Conservation (phyloP, 1,140 invertebrate species). For the Diachasma alloeum region DNA sequence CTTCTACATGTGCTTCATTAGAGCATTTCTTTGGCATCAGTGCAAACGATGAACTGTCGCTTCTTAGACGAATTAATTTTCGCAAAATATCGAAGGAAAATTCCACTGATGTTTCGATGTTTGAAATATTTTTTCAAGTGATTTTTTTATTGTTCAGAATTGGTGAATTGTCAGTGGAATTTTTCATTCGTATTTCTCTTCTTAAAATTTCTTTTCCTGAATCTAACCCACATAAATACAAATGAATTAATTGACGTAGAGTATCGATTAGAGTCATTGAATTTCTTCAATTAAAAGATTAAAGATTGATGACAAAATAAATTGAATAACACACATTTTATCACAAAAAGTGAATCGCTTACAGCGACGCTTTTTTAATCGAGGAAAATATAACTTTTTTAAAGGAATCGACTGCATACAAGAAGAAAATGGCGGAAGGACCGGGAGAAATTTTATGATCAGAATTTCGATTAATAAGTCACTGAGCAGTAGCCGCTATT, state of each 20-base stretch:
- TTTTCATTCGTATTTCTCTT: neutral
- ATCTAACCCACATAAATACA: neutral
- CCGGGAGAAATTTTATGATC: slow-evolving; percentile 38
- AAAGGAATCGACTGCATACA: slow-evolving; percentile 40
- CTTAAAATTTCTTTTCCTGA: neutral
- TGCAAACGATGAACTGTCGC: neutral
- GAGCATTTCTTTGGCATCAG: neutral
- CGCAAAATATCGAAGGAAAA: slow-evolving; percentile 1
- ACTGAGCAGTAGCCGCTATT: slow-evolving; percentile 32
- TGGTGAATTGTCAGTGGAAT: neutral
- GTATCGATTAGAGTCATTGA: neutral
- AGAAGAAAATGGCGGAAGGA: slow-evolving; percentile 37
- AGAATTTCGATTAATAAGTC: slow-evolving; percentile 39
- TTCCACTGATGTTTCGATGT: neutral
- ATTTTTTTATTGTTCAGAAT: neutral
- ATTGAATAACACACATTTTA: slow-evolving; percentile 13
- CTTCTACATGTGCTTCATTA: neutral
- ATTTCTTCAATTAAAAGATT: neutral
- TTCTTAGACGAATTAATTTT: neutral
- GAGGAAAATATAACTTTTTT: slow-evolving; percentile 34
- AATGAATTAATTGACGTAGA: neutral
- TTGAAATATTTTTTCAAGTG: neutral
- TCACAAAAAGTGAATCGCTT: neutral
- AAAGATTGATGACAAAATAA: slow-evolving; percentile 11
- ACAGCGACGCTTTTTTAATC: slow-evolving; percentile 18